phyloP scores from a whole-genome alignment of 2,888 invertebrate species.

The Orthosia incerta region DNA sequence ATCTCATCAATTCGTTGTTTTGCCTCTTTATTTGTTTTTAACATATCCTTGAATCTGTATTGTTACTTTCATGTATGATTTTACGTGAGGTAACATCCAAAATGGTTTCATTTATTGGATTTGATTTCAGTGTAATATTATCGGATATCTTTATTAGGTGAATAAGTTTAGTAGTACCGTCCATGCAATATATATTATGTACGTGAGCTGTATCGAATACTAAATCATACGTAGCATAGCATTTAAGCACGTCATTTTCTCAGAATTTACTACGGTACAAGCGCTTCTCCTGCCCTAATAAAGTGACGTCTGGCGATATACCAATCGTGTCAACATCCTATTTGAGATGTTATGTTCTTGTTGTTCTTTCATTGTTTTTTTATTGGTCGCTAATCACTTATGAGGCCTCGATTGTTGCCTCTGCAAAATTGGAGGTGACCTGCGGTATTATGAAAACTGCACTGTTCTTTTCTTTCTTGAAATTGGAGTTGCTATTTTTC shows the following conservation, averaged over 20 bases:
- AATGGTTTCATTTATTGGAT: conserved; percentile 5
- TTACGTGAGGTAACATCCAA: conserved; percentile 16
- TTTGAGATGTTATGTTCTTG: background rate
- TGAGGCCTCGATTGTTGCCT: background rate
- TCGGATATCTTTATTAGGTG: conserved; percentile 9
- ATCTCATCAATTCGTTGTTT: conserved; percentile 60
- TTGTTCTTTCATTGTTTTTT: conserved; percentile 11
- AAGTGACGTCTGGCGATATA: conserved; percentile 7
- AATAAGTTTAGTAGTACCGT: background rate
- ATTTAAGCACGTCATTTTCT: conserved; percentile 8
- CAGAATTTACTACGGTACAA: conserved; percentile 30
- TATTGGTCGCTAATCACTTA: conserved; percentile 5
- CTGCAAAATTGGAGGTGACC: background rate
- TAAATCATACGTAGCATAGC: conserved; percentile 21
- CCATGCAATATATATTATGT: conserved; percentile 22
- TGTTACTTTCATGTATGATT: conserved; percentile 26
- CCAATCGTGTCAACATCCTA: conserved; percentile 25
- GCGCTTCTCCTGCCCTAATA: conserved; percentile 10
- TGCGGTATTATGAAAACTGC: background rate
- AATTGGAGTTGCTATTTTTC: background rate
- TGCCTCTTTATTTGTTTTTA: conserved; percentile 44
- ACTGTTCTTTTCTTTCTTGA: background rate
- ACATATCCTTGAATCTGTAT: conserved; percentile 34
- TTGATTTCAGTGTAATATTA: conserved; percentile 6
- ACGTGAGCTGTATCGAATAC: conserved; percentile 18